Evolutionary conservation across 1,140 invertebrate genomes (phyloP), one percentile per base, ranked within the genome.

Genomic region (Dendrolimus punctatus): DNA sequence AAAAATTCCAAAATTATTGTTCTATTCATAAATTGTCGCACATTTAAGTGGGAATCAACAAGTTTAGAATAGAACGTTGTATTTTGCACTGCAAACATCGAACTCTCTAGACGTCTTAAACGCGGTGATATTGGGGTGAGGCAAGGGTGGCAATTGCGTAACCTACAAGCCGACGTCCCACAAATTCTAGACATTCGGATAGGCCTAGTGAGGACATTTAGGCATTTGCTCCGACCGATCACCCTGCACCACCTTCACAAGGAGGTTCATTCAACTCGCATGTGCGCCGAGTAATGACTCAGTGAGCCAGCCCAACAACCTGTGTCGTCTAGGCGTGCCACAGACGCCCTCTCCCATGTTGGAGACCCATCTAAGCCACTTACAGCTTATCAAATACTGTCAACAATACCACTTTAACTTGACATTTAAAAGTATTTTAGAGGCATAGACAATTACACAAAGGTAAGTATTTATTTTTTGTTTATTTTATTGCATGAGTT

Each of bases 191-290:
- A 73, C 61, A 65, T 74, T 73, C 58, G 51, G 57, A 53, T 61
- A 54, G 64, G 66, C 80, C 74, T 62, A 55, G 65, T 72, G 70
- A 79, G 75, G 68, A 70, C 75, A 58, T 23, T 23, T 60, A 61
- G 67, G 65, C 65, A 66, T 62, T 64, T 64, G 60, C 60, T 62
- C 68, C 71, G 73, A 69, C 54, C 75, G 66, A 71, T 81, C 68
- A 79, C 73, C 71, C 67, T 65, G 64, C 49, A 53, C 55, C 58
- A 73, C 64, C 64, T 73, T 67, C 64, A 65, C 64, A 64, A 64
- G 60, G 52, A 62, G 66, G 74, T 66, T 65, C 76, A 60, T 76
- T 76, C 66, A 70, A 64, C 73, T 69, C 50, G 42, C 46, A 51
- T 39, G 38, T 41, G 44, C 49, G 53, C 46, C 39, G 59, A 53